These are phyloP conservation scores for Dipodomys stephensi DNA, from an alignment of 2,113 vertebrate species.

Conservation along the genomic window DNA sequence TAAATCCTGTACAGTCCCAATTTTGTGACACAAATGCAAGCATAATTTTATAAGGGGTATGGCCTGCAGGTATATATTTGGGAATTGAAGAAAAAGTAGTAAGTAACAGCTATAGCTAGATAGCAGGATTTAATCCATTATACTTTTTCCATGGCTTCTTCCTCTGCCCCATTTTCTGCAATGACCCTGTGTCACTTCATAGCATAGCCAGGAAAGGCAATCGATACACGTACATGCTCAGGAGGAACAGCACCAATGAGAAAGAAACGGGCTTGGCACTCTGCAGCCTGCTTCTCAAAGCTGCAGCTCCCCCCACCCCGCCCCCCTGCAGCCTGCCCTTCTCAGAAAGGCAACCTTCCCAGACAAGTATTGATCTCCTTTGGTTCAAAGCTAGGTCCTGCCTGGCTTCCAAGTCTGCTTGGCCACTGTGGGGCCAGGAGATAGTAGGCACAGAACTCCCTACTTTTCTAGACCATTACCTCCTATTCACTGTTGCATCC, in stretches of 20 bases:
- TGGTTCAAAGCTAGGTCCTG: neutral
- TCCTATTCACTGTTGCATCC: too few species aligned
- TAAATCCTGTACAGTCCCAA: neutral
- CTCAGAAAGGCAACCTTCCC: neutral
- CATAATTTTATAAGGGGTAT: neutral
- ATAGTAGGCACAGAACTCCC: neutral
- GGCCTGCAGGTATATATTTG: too few species aligned
- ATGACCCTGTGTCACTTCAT: neutral
- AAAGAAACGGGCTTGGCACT: neutral
- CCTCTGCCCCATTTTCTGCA: neutral
- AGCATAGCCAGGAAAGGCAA: neutral
- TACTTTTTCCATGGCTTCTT: neutral
- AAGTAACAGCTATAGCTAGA: neutral
- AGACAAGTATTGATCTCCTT: neutral
- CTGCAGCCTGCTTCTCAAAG: neutral
- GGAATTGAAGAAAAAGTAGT: neutral
- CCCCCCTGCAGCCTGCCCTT: neutral
- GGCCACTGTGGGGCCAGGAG: neutral
- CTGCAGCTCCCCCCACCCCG: neutral
- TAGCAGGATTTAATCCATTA: neutral
- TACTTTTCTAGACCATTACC: neutral
- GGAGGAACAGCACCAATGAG: neutral
- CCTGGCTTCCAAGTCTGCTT: neutral
- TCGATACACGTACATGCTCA: rapidly evolving
- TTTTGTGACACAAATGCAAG: neutral